Conservation (phyloP, 2,113 vertebrate species). For the Upupa epops region DNA sequence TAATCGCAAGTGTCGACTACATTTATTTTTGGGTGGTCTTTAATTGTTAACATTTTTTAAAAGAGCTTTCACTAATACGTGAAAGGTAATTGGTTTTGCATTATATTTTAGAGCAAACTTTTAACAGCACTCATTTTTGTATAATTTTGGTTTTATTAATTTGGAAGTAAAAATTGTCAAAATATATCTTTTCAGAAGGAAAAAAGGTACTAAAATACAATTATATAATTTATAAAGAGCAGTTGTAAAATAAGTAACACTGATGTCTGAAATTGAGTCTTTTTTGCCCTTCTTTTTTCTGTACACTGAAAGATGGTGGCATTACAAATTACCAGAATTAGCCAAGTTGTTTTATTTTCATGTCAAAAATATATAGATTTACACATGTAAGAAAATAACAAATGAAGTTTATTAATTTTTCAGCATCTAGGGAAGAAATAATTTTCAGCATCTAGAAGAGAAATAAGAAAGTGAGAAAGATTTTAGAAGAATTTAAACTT, state of each 20-base stretch:
- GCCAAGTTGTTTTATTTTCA: not conserved
- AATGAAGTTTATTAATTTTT: not conserved
- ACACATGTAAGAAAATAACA: rapidly evolving
- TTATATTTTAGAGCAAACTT: not conserved
- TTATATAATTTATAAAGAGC: not conserved
- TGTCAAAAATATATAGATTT: not conserved
- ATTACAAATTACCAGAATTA: not conserved
- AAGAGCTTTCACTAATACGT: not conserved
- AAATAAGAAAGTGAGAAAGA: not conserved
- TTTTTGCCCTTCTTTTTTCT: not conserved
- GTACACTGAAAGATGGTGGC: not conserved
- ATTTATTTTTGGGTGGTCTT: not conserved
- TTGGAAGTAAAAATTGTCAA: not conserved
- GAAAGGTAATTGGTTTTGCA: not conserved
- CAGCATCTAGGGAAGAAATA: not conserved
- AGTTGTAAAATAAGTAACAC: not conserved
- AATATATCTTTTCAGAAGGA: not conserved
- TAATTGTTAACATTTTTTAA: not conserved
- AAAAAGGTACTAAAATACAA: not conserved
- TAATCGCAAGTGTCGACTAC: not conserved
- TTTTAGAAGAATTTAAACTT: not conserved
- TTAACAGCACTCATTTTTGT: rapidly evolving
- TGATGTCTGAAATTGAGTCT: not conserved
- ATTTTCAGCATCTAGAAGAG: not conserved
- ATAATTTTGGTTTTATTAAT: not conserved